Evolutionary conservation across 2,888 invertebrate species (phyloP), one percentile per base, ranked within the genome.

Genomic region (Pollenia angustigena): DNA sequence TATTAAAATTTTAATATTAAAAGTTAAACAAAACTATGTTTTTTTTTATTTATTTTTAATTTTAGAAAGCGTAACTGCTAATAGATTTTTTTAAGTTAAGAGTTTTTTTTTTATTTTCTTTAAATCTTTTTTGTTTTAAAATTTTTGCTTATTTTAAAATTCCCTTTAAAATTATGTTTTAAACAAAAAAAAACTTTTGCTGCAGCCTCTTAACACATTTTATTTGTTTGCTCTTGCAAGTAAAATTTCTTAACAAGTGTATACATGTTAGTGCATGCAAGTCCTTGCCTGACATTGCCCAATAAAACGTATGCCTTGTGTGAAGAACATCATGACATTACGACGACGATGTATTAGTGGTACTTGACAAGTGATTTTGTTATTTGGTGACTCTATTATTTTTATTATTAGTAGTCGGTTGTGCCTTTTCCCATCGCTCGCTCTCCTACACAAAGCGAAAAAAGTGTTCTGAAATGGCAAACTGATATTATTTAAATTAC

Each of bases 181-280:
- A 50, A 71, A 42, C n/a, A 44, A n/a, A 44, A n/a, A 40, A 23
- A 44, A 71, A 64, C 66, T 40, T 75, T 80, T 56, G 74, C 87
- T 84, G 84, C 87, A 87, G 71, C 68, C 84, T 81, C 84, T 87
- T 87, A 84, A 84, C 84, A 84, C 54, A 72, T 81, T 87, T 83
- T 62, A 68, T 50, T 72, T 42, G 56, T 40, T 16, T 40, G n/a
- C 16, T 48, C 44, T 56, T 42, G 16, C n/a, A 7, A 16, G 12
- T 4, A 11, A 50, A 14, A n/a, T 32, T 32, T 42, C 32, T 64
- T 76, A 54, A 54, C 44, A 48, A 16, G 48, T 52, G 50, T 69
- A 50, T 58, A 18, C 52, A 44, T 44, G 46, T 62, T 10, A 46
- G 50, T 81, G 66, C 66, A 32, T 66, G 50, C 64, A 71, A 82